These are phyloP conservation scores for Pasiphila rectangulata DNA, from an alignment of 2,888 invertebrate species.

Conservation along the genomic window DNA sequence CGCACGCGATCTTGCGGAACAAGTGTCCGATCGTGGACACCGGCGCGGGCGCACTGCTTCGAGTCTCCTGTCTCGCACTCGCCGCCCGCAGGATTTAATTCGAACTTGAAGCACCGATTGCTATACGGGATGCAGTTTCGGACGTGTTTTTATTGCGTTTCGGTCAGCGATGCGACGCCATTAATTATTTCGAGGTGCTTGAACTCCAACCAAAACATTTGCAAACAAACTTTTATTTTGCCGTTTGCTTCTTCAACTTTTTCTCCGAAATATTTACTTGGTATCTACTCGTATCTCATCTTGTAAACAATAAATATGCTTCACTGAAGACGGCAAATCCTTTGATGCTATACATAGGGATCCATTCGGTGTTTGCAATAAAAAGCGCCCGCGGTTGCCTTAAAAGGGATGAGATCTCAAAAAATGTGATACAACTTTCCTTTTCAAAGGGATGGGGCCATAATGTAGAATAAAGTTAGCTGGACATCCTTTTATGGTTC, in stretches of 20 bases:
- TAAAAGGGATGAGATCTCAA: slow-evolving; percentile 69
- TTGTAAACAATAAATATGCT: slow-evolving; percentile 51
- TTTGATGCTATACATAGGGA: slow-evolving; percentile 55
- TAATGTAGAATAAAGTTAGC: slow-evolving; percentile 77
- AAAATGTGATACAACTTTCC: slow-evolving; percentile 75
- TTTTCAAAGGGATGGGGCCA: slow-evolving; percentile 73
- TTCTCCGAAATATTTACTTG: slow-evolving; percentile 27
- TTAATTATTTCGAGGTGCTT: slow-evolving; percentile 61
- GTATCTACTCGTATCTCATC: slow-evolving; percentile 19
- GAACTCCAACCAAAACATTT: slow-evolving; percentile 47
- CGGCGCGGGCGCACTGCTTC: slow-evolving; percentile 64
- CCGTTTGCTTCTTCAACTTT: slow-evolving; percentile 11
- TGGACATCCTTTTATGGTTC: slow-evolving; percentile 74
- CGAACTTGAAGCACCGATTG: slow-evolving; percentile 59
- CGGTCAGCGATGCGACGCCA: slow-evolving; percentile 44
- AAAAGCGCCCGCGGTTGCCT: slow-evolving; percentile 56
- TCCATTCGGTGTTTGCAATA: slow-evolving; percentile 60
- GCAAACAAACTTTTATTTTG: slow-evolving; percentile 5
- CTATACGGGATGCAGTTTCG: slow-evolving; percentile 56
- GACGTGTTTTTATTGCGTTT: slow-evolving; percentile 60
- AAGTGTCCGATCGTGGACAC: slow-evolving; percentile 63
- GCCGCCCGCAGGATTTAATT: slow-evolving; percentile 54
- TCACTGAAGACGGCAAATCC: slow-evolving; percentile 53
- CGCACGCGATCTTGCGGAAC: slow-evolving; percentile 48
- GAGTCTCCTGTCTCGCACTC: slow-evolving; percentile 26